Evolutionary conservation across 2,113 vertebrate species (phyloP).

Genomic region (Pygoscelis antarcticus): DNA sequence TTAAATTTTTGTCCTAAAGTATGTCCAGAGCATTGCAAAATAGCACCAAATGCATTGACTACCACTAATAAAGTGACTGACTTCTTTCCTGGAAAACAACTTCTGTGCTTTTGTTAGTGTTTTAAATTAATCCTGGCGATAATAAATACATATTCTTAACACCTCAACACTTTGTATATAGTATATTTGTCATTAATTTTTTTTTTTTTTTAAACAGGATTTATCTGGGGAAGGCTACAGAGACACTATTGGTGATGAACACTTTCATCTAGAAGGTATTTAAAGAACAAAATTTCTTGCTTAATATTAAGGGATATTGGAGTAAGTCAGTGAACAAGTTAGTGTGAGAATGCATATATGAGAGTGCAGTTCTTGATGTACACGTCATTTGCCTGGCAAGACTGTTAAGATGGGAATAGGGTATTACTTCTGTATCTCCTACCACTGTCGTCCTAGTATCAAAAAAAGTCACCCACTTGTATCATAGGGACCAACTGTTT

Average conservation of each 20-base stretch:
- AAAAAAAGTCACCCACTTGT: not conserved
- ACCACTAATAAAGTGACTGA: not conserved
- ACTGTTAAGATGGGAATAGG: not conserved
- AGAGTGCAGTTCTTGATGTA: not conserved
- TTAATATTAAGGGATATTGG: not conserved
- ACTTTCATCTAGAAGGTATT: slow-evolving; percentile 94
- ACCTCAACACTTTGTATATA: not conserved
- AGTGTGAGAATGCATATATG: not conserved
- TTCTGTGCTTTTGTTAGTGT: not conserved
- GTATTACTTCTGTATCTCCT: not conserved
- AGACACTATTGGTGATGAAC: slow-evolving; percentile 85
- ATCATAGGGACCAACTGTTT: not conserved
- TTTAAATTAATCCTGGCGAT: not conserved
- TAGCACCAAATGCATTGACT: not conserved
- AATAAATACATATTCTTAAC: not conserved
- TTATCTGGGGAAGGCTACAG: slow-evolving; percentile 84
- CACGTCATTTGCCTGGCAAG: not conserved
- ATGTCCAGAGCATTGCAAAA: not conserved
- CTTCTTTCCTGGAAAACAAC: not conserved
- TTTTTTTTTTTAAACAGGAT: slow-evolving; percentile 76
- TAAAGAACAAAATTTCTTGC: not conserved
- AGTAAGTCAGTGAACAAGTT: not conserved
- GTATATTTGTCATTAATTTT: not conserved
- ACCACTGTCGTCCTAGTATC: not conserved
- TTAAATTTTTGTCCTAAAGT: not conserved